These are phyloP conservation scores for Philopotamus ludificatus DNA, from an alignment of 1,140 invertebrate genomes.

Conservation along the genomic window DNA sequence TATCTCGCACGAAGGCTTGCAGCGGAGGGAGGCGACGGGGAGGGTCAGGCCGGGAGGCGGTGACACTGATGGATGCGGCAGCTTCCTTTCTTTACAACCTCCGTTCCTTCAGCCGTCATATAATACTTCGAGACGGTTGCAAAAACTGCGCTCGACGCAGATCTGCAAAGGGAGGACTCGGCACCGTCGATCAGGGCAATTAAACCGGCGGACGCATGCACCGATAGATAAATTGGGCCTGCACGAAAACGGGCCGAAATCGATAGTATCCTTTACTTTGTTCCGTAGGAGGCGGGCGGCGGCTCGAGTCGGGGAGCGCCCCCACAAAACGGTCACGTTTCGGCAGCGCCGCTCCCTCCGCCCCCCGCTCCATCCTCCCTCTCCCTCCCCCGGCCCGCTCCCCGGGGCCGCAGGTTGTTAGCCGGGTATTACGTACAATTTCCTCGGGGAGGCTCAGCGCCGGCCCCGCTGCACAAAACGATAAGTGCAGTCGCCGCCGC, in stretches of 20 bases:
- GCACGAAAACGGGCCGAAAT: conserved; percentile 36
- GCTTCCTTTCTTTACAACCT: conserved; percentile 18
- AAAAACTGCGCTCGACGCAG: conserved; percentile 12
- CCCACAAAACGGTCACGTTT: conserved; percentile 41
- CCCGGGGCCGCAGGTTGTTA: conserved; percentile 41
- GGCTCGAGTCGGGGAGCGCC: conserved; percentile 1
- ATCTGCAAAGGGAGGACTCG: too few species aligned
- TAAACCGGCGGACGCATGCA: background rate
- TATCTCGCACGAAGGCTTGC: background rate
- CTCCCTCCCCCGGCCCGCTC: background rate
- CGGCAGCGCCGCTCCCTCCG: conserved; percentile 25
- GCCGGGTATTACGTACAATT: conserved; percentile 41
- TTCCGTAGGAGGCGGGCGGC: conserved; percentile 21
- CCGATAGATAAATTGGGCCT: conserved; percentile 15
- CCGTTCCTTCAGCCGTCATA: conserved; percentile 8
- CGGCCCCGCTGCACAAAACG: conserved; percentile 36
- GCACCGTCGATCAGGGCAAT: background rate
- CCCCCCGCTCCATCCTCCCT: conserved; percentile 5
- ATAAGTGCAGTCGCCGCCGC: conserved; percentile 36
- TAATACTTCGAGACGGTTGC: background rate
- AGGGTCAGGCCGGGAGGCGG: background rate
- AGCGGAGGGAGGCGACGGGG: background rate
- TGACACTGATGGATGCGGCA: conserved; percentile 34
- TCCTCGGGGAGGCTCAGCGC: conserved; percentile 34
- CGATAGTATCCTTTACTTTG: conserved; percentile 43